phyloP scores from a whole-genome alignment of 2,888 invertebrate species.

The Andrena chrysosceles region DNA sequence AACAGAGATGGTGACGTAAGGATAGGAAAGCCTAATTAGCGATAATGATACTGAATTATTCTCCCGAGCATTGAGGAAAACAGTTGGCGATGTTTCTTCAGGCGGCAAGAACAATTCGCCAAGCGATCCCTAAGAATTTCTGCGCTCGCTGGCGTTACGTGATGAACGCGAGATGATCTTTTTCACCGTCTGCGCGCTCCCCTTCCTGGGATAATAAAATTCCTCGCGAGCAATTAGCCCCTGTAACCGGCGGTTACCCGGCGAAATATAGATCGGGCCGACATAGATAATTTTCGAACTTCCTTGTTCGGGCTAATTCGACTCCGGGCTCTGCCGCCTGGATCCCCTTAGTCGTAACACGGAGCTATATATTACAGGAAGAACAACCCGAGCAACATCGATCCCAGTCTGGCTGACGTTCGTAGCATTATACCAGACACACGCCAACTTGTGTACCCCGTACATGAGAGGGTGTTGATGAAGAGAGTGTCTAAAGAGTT shows the following conservation, averaged over 20 bases:
- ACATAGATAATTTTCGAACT: constrained; percentile 59
- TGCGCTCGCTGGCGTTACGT: constrained; percentile 6
- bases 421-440: constrained; percentile 42
- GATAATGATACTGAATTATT: not conserved
- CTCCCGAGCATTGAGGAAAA: not conserved
- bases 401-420: constrained; percentile 15
- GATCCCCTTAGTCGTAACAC: constrained; percentile 43
- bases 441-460: constrained; percentile 7
- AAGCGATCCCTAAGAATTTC: constrained; percentile 4
- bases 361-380: constrained; percentile 64
- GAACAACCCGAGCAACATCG: constrained; percentile 55
- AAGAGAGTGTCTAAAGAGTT: constrained; percentile 14
- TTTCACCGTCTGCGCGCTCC: not conserved
- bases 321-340: constrained; percentile 16
- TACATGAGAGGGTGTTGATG: constrained; percentile 7
- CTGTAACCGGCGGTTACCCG: constrained; percentile 34
- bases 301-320: constrained; percentile 62
- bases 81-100: not conserved
- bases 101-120: not conserved
- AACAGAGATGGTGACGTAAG: not conserved
- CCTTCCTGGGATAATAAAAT: constrained; percentile 46
- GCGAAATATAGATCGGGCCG: constrained; percentile 50
- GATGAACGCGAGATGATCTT: constrained; percentile 7
- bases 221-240: constrained; percentile 45
- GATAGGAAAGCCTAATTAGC: not conserved